phyloP scores from a whole-genome alignment of 2,797 vertebrate species.

The Chaetodon trifasciatus region DNA sequence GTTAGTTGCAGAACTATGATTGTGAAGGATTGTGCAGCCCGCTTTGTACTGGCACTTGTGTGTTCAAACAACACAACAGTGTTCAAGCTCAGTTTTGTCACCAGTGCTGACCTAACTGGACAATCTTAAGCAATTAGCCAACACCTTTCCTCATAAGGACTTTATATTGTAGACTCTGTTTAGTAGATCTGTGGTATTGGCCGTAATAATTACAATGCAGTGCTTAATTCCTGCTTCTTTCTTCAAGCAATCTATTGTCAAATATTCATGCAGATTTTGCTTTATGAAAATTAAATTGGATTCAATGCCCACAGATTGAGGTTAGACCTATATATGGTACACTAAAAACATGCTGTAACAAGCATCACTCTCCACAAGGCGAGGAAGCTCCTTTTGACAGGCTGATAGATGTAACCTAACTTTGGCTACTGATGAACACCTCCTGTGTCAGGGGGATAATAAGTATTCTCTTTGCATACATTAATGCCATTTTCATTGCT shows the following conservation, averaged over 20 bases:
- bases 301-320: background rate
- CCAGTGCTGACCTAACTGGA: slow-evolving; percentile 2
- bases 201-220: background rate
- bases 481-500: background rate
- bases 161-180: background rate
- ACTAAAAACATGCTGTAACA: slow-evolving; percentile 1
- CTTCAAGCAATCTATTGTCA: too few species aligned
- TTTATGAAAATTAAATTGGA: background rate
- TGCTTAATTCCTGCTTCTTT: too few species aligned
- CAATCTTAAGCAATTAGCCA: background rate
- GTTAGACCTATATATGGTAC: background rate
- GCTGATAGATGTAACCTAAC: slow-evolving; percentile 36
- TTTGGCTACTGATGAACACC: slow-evolving; percentile 26
- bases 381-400: slow-evolving; percentile 17
- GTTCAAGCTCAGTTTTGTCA: slow-evolving; percentile 22
- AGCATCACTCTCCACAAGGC: slow-evolving; percentile 13
- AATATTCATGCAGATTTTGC: background rate
- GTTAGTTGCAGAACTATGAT: slow-evolving; percentile 3
- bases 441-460: slow-evolving; percentile 6
- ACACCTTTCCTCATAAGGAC: background rate
- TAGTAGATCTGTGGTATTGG: slow-evolving; percentile 6
- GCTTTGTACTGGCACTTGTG: slow-evolving; percentile 2
- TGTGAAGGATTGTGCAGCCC: slow-evolving; percentile 12
- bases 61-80: slow-evolving; percentile 1
- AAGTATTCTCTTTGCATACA: slow-evolving; percentile 2